Evolutionary conservation across 2,797 vertebrate genomes (phyloP).

Genomic region (Bucorvus abyssinicus): DNA sequence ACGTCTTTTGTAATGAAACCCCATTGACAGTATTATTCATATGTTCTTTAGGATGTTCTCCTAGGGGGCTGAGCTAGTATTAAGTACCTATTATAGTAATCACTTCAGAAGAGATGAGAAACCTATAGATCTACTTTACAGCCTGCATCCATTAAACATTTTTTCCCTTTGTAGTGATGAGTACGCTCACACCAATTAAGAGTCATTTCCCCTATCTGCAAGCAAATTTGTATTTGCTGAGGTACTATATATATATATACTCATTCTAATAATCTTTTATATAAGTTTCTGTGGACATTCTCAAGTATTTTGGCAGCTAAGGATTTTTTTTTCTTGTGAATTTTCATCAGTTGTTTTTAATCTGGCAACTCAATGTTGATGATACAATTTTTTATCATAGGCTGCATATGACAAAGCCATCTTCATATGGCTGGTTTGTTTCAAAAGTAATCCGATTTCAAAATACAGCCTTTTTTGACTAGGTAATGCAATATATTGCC

Average conservation of each 20-base stretch:
- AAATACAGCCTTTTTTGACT: neutral
- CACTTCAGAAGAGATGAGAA: neutral
- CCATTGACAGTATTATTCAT: neutral
- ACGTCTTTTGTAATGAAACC: neutral
- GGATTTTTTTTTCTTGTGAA: neutral
- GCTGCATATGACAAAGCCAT: neutral
- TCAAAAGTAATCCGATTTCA: neutral
- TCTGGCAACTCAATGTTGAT: neutral
- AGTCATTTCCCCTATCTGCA: neutral
- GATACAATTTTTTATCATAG: neutral
- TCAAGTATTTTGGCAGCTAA: conserved; percentile 17
- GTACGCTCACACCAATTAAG: neutral
- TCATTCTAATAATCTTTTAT: neutral
- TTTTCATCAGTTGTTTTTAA: conserved; percentile 7
- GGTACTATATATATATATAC: neutral
- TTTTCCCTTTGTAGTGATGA: neutral
- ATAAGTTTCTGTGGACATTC: neutral
- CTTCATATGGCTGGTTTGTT: neutral
- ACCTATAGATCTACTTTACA: neutral
- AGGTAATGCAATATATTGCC: neutral
- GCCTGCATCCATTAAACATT: neutral
- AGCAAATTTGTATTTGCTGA: neutral
- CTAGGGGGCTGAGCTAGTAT: neutral
- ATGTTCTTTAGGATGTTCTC: neutral
- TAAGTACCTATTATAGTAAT: neutral